A percentile compares a stretch with the other conserved stretches of the same genome.
phyloP scores from a whole-genome alignment of 2,113 vertebrate species.

The Corvus cornix region DNA sequence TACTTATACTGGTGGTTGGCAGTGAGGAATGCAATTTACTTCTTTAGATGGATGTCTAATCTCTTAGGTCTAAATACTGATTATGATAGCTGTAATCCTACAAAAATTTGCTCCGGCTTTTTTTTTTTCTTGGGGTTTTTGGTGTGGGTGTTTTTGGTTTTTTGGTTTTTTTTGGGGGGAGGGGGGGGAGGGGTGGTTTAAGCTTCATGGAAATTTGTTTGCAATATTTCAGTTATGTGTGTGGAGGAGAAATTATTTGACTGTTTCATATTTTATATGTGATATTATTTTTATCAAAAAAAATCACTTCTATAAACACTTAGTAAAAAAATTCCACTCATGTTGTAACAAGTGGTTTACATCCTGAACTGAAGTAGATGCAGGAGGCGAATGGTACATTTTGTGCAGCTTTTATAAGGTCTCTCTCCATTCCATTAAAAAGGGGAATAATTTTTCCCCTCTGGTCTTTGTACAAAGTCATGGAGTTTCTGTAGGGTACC shows the following conservation, averaged over 20 bases:
- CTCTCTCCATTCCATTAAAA: neutral
- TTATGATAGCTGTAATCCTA: neutral
- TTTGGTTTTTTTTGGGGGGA: neutral
- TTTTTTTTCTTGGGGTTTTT: too few relatives aligned
- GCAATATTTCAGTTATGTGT: neutral
- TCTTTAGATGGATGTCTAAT: neutral
- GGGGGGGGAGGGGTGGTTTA: neutral
- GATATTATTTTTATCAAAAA: neutral
- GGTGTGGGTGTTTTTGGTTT: neutral
- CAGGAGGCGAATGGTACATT: neutral
- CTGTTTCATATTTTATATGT: neutral
- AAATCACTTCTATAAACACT: neutral
- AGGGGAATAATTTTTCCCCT: neutral
- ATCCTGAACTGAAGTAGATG: neutral
- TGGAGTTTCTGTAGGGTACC: neutral
- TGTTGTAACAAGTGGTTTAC: neutral
- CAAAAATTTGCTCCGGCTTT: neutral
- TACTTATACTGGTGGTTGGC: neutral
- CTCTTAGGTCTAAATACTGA: neutral
- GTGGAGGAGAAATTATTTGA: neutral
- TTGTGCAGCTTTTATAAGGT: neutral
- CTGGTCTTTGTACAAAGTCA: neutral
- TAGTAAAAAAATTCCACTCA: neutral
- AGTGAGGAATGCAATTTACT: neutral
- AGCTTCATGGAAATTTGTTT: neutral